Percentiles rank a stretch among this genome's conserved stretches.
phyloP scores from a whole-genome alignment of 1,140 invertebrate genomes.

The Orius insidiosus region DNA sequence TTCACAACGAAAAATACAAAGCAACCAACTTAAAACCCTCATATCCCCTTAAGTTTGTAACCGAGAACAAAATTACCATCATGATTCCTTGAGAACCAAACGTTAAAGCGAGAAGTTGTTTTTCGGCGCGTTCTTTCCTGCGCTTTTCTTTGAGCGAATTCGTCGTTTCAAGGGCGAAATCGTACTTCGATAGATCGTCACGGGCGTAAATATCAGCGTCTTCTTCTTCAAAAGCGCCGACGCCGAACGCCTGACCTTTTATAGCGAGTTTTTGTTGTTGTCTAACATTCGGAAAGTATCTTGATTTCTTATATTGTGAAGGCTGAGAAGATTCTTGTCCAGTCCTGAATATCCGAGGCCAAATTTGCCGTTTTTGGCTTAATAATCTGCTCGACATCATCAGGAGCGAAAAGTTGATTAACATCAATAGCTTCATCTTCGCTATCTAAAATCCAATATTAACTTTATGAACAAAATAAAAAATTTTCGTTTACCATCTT shows the following conservation, averaged over 20 bases:
- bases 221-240: slow-evolving; percentile 90
- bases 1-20: too few relatives aligned
- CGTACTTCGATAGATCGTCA: slow-evolving; percentile 87
- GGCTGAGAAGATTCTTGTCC: too few relatives aligned
- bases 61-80: too few relatives aligned
- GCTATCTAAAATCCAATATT: too few relatives aligned
- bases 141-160: slow-evolving; percentile 17
- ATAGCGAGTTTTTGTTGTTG: slow-evolving; percentile 57
- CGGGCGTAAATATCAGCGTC: slow-evolving; percentile 86
- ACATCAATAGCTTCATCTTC: too few relatives aligned
- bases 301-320: slow-evolving; percentile 5
- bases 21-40: too few relatives aligned
- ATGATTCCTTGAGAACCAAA: too few relatives aligned
- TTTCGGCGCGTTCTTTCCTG: slow-evolving; percentile 8
- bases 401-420: slow-evolving; percentile 63
- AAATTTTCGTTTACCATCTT: too few relatives aligned
- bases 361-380: slow-evolving; percentile 59
- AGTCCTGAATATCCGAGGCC: slow-evolving; percentile 83
- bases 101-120: too few relatives aligned
- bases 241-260: slow-evolving; percentile 87
- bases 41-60: too few relatives aligned
- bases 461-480: too few relatives aligned
- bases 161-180: slow-evolving; percentile 52
- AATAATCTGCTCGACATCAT: slow-evolving; percentile 56
- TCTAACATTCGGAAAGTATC: slow-evolving; percentile 29